A percentile compares a stretch with the other conserved stretches of the same genome.
phyloP scores from a whole-genome alignment of 2,797 vertebrate genomes.

The Gouania willdenowi region DNA sequence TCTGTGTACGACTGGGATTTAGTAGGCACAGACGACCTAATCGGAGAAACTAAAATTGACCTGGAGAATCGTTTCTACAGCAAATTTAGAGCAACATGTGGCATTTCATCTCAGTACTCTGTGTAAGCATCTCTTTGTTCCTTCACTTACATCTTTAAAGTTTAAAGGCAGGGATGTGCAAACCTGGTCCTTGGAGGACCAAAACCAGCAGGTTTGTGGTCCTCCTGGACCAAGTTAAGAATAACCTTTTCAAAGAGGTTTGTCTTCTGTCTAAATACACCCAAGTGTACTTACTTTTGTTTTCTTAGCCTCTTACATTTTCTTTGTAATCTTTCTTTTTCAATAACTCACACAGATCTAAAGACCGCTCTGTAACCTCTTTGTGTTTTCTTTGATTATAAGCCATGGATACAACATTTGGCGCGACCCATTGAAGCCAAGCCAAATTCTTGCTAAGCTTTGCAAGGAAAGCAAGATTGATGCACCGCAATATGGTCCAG shows the following conservation, averaged over 20 bases:
- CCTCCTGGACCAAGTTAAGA: too few relatives aligned
- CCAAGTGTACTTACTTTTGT: too few relatives aligned
- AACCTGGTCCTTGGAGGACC: too few relatives aligned
- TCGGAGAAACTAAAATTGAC: slow-evolving; percentile 96
- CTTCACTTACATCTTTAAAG: neutral
- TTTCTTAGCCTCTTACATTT: neutral
- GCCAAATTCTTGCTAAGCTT: slow-evolving; percentile 88
- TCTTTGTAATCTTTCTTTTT: neutral
- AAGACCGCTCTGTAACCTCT: neutral
- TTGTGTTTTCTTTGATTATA: slow-evolving; percentile 18
- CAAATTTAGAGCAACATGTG: slow-evolving; percentile 93
- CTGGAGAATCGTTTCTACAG: slow-evolving; percentile 98
- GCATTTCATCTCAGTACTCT: slow-evolving; percentile 85
- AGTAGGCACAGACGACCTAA: slow-evolving; percentile 95
- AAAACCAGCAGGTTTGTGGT: too few relatives aligned
- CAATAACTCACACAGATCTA: too few relatives aligned
- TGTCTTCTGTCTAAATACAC: too few relatives aligned
- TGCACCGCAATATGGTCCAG: slow-evolving; percentile 88
- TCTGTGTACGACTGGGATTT: slow-evolving; percentile 96
- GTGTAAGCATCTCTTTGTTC: slow-evolving; percentile 66
- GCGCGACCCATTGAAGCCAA: slow-evolving; percentile 93
- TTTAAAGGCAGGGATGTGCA: too few relatives aligned
- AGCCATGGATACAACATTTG: slow-evolving; percentile 95
- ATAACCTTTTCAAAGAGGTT: too few relatives aligned
- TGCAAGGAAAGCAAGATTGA: slow-evolving; percentile 94